Evolutionary conservation across 1,140 invertebrate species (phyloP).

Genomic region (Monochamus saltuarius): DNA sequence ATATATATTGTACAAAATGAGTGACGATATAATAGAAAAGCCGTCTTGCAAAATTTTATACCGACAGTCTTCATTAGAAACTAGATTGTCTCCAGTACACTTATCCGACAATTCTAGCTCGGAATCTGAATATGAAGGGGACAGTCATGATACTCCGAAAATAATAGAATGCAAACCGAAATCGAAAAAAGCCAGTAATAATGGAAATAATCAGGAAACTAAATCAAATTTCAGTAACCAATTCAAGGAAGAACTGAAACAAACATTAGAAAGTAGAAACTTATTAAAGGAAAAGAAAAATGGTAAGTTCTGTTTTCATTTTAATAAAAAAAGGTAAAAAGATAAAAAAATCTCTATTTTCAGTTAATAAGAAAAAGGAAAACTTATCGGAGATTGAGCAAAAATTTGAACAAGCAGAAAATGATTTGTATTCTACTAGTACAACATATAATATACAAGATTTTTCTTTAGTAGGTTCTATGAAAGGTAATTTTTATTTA

Average conservation of each 20-base stretch:
- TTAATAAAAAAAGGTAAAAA: too few species aligned
- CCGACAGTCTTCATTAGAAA: constrained; percentile 38
- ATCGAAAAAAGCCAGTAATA: constrained; percentile 4
- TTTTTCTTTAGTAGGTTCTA: neutral
- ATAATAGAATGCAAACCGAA: too few species aligned
- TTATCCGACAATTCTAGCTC: constrained; percentile 7
- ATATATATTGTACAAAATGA: neutral
- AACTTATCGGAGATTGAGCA: too few species aligned
- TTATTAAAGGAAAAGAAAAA: too few species aligned
- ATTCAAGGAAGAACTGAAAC: neutral
- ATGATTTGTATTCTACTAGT: too few species aligned
- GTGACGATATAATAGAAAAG: constrained; percentile 23
- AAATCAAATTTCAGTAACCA: neutral
- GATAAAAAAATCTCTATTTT: too few species aligned
- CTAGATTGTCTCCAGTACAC: constrained; percentile 24
- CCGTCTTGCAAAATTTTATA: constrained; percentile 29
- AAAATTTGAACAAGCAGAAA: too few species aligned
- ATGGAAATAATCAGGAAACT: neutral
- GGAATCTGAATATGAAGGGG: too few species aligned
- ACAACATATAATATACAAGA: neutral
- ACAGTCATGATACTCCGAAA: too few species aligned
- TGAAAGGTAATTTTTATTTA: neutral
- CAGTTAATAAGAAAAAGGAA: too few species aligned
- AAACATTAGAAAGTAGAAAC: neutral
- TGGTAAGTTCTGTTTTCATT: too few species aligned